Evolutionary conservation across 2,797 vertebrate genomes (phyloP).

Genomic region (Macropodus opercularis): DNA sequence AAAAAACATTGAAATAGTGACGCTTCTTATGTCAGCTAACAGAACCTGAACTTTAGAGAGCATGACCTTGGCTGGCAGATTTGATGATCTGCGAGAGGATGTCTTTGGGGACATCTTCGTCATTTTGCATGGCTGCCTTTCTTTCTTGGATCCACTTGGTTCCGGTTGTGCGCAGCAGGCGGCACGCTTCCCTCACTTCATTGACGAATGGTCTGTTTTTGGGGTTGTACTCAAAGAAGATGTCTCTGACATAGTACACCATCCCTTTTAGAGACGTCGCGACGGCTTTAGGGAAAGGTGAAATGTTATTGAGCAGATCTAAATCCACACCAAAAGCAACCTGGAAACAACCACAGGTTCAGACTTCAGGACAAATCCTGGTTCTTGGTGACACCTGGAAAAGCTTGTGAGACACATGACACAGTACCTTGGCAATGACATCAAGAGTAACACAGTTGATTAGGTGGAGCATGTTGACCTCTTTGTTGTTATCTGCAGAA

Average conservation of each 20-base stretch:
- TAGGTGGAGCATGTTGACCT: conserved; percentile 82
- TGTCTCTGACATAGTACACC: conserved; percentile 14
- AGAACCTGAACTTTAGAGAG: not conserved
- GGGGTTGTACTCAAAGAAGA: conserved; percentile 80
- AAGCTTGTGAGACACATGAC: not conserved
- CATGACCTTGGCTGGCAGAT: conserved; percentile 66
- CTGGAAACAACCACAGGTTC: conserved; percentile 61
- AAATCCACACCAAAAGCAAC: conserved; percentile 90
- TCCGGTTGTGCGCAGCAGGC: conserved; percentile 84
- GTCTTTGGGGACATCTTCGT: conserved; percentile 83
- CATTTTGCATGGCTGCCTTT: conserved; percentile 79
- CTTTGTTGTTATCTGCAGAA: conserved; percentile 76
- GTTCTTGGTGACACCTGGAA: not conserved
- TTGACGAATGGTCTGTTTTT: conserved; percentile 79
- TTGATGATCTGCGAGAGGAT: conserved; percentile 93
- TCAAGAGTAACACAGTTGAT: conserved; percentile 86
- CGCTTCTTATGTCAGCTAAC: not conserved
- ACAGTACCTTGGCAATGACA: conserved; percentile 87
- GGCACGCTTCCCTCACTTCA: conserved; percentile 79
- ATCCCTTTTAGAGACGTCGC: conserved; percentile 71
- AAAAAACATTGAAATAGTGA: not conserved
- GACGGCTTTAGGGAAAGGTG: conserved; percentile 83
- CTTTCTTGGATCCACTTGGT: conserved; percentile 84
- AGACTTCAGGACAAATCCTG: not conserved
- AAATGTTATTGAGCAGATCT: conserved; percentile 75